These are phyloP conservation scores for Semotilus atromaculatus DNA, from an alignment of 2,797 vertebrate genomes.

Conservation along the genomic window DNA sequence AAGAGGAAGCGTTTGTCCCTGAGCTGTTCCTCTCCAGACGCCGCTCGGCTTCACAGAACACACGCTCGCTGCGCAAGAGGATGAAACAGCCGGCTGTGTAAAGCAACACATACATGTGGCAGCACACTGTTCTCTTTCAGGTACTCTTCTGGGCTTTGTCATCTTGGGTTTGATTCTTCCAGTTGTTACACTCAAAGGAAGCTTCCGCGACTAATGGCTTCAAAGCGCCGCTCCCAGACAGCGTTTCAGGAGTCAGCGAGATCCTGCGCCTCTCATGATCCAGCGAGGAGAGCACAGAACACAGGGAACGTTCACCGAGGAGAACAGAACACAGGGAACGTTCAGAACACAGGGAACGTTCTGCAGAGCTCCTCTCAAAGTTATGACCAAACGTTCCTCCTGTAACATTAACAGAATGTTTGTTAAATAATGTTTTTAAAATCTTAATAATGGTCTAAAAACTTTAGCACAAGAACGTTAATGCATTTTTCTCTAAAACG, in stretches of 20 bases:
- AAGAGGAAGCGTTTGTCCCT: constrained; percentile 81
- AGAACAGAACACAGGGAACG: not conserved
- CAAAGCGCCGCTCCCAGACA: constrained; percentile 70
- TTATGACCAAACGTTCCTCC: not conserved
- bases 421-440: not conserved
- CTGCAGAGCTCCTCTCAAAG: not conserved
- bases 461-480: no score
- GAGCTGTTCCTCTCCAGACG: constrained; percentile 80
- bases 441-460: not conserved
- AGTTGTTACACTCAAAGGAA: constrained; percentile 79
- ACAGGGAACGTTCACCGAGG: not conserved
- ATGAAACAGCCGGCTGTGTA: constrained; percentile 77
- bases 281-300: not conserved
- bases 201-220: constrained; percentile 72
- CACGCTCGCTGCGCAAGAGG: constrained; percentile 74
- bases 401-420: not conserved
- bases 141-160: constrained; percentile 84
- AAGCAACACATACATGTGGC: constrained; percentile 79
- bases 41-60: constrained; percentile 75
- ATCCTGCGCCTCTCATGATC: constrained; percentile 66
- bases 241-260: constrained; percentile 65
- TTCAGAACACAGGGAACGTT: not conserved
- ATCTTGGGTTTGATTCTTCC: constrained; percentile 76
- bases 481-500: no score
- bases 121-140: constrained; percentile 80